Evolutionary conservation across 2,797 vertebrate genomes (phyloP).

Genomic region (Nannoperca australis): DNA sequence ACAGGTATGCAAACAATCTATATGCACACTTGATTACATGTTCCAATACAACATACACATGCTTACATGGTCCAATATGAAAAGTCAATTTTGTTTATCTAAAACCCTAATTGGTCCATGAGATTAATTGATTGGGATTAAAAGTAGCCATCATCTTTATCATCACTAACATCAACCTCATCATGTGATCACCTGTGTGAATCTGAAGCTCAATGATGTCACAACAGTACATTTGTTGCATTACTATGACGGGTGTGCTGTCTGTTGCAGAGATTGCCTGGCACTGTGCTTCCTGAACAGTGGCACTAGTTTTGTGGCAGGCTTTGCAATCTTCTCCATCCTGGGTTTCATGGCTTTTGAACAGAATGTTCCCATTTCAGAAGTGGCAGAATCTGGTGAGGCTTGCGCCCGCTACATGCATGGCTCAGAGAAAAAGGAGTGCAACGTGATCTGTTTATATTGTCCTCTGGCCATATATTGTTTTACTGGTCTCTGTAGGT

Average conservation of each 20-base stretch:
- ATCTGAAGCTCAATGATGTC: not conserved
- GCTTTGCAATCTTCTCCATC: conserved; percentile 96
- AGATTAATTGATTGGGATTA: not conserved
- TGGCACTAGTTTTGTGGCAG: conserved; percentile 92
- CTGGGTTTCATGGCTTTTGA: conserved; percentile 94
- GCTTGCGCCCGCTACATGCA: no score
- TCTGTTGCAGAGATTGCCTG: conserved; percentile 89
- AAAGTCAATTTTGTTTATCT: not conserved
- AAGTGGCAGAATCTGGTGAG: conserved; percentile 92
- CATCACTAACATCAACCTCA: not conserved
- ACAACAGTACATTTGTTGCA: not conserved
- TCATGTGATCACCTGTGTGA: not conserved
- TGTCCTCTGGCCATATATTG: not conserved
- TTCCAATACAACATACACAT: not conserved
- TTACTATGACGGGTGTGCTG: not conserved
- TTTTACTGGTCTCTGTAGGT: conserved; percentile 74
- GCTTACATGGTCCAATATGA: not conserved
- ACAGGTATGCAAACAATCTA: conserved; percentile 83
- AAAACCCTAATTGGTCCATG: not conserved
- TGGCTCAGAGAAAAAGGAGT: not conserved
- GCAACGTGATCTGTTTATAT: not conserved
- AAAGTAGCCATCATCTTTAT: not conserved
- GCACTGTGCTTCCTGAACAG: conserved; percentile 92
- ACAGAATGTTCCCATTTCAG: conserved; percentile 91
- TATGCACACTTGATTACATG: not conserved